phyloP scores from a whole-genome alignment of 2,888 invertebrate genomes.

The Sialis lutaria region DNA sequence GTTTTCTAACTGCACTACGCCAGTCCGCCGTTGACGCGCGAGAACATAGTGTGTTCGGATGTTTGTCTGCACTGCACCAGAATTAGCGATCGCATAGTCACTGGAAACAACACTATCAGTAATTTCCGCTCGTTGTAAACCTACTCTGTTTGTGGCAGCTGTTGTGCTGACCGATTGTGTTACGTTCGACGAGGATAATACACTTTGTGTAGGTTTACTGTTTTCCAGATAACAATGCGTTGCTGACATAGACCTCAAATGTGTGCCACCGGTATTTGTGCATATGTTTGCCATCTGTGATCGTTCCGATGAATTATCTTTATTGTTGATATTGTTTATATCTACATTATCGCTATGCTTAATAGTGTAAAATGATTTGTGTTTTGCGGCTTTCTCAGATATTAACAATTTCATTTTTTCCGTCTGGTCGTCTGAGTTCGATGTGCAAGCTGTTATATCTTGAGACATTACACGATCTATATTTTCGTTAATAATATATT shows the following conservation, averaged over 20 bases:
- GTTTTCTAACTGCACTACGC: neutral
- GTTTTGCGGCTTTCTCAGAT: neutral
- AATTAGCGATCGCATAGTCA: neutral
- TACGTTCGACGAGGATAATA: neutral
- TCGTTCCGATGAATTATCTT: neutral
- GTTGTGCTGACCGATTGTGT: neutral
- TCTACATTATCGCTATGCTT: neutral
- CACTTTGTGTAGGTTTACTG: neutral
- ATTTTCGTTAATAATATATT: conserved; percentile 2
- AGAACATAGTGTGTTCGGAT: neutral
- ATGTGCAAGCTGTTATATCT: neutral
- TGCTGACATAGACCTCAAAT: neutral
- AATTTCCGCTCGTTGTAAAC: too few relatives aligned
- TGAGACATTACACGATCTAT: conserved; percentile 1
- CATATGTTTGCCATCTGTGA: neutral
- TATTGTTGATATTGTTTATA: neutral
- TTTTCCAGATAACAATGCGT: neutral
- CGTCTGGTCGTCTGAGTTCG: neutral
- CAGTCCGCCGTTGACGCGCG: conserved; percentile 1
- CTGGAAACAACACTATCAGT: too few relatives aligned
- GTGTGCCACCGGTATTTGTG: too few relatives aligned
- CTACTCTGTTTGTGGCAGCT: neutral
- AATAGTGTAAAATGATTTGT: neutral
- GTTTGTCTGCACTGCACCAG: neutral
- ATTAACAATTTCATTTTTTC: conserved; percentile 1